These are phyloP conservation scores for Natator depressus DNA, from an alignment of 2,113 vertebrate species.

Conservation along the genomic window DNA sequence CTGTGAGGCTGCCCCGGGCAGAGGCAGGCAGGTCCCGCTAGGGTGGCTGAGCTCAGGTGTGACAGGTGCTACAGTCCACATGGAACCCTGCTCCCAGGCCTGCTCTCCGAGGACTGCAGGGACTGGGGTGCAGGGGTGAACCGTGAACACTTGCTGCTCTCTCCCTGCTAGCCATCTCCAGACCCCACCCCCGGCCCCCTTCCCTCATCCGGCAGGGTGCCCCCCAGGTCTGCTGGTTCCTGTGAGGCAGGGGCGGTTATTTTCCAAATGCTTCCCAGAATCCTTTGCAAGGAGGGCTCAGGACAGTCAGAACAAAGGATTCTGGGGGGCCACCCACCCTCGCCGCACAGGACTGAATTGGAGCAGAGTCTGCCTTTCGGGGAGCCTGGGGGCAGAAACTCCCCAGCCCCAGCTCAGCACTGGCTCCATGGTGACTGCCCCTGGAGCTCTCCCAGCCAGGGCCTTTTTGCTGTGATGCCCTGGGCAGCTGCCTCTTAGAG, in stretches of 20 bases:
- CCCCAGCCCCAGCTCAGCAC: not conserved
- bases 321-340: not conserved
- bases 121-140: conserved; percentile 11
- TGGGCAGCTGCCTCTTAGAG: not conserved
- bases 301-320: not conserved
- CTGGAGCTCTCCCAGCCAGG: not conserved
- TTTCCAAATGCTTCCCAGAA: not conserved
- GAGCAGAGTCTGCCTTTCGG: not conserved
- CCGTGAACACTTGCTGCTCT: conserved; percentile 49
- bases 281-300: not conserved
- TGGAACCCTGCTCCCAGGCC: not conserved
- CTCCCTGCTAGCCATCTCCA: conserved; percentile 9
- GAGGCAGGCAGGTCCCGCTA: no score
- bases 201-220: conserved; percentile 33
- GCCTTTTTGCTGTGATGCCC: not conserved
- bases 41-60: not conserved
- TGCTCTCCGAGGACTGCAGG: not conserved
- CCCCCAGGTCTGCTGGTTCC: not conserved
- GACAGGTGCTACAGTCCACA: not conserved
- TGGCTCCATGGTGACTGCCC: no score
- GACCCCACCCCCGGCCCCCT: conserved; percentile 61
- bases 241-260: not conserved
- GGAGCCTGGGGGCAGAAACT: not conserved
- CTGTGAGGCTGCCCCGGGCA: not conserved
- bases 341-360: no score